Evolutionary conservation across 1,140 invertebrate species (phyloP).

Genomic region (Listronotus oregonensis): DNA sequence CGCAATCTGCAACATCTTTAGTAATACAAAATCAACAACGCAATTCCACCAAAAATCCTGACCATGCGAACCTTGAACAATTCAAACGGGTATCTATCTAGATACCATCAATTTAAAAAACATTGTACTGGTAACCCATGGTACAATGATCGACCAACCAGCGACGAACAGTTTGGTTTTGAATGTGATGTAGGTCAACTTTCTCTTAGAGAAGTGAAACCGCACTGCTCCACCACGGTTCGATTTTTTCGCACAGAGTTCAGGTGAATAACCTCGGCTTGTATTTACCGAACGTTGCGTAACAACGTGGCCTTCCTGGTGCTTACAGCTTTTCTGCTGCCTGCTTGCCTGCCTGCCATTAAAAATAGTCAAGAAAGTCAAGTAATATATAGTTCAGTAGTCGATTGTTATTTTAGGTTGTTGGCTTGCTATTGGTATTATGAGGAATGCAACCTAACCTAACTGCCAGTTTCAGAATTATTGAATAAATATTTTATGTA

Average conservation of each 20-base stretch:
- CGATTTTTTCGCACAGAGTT: conserved; percentile 54
- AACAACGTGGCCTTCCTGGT: conserved; percentile 50
- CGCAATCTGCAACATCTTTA: too few relatives aligned
- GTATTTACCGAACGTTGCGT: conserved; percentile 49
- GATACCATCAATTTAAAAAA: conserved; percentile 6
- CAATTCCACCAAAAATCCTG: background rate
- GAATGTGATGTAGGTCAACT: conserved; percentile 53
- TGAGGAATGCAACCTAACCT: too few relatives aligned
- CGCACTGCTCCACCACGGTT: conserved; percentile 31
- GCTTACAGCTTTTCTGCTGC: conserved; percentile 9
- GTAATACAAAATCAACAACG: too few relatives aligned
- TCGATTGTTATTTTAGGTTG: too few relatives aligned
- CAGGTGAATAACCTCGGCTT: conserved; percentile 53
- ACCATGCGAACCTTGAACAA: conserved; percentile 17
- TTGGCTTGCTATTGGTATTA: too few relatives aligned
- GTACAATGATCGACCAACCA: background rate
- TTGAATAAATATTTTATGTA: too few relatives aligned
- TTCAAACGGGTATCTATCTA: background rate
- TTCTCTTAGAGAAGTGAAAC: conserved; percentile 56
- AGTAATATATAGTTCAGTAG: too few relatives aligned
- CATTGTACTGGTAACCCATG: conserved; percentile 2
- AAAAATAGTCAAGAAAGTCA: too few relatives aligned
- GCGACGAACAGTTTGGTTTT: conserved; percentile 22
- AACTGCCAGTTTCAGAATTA: too few relatives aligned
- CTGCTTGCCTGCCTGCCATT: background rate